Evolutionary conservation across 2,888 invertebrate species (phyloP).

Genomic region (Perithous albicinctus): DNA sequence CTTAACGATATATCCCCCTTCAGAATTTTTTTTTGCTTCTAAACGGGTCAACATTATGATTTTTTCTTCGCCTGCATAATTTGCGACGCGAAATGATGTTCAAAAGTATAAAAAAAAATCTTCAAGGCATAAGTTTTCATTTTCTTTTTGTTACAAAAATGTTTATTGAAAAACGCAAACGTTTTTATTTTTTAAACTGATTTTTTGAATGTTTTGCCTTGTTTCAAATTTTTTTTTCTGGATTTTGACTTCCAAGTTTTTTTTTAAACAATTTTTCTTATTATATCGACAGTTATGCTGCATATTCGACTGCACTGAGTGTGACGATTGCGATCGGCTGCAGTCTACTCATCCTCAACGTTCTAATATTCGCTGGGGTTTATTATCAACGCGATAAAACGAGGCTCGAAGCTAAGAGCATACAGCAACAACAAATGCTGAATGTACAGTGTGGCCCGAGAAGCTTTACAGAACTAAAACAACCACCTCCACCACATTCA

Average conservation of each 20-base stretch:
- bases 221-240: too few species aligned
- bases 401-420: constrained; percentile 91
- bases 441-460: constrained; percentile 90
- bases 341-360: constrained; percentile 95
- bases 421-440: constrained; percentile 92
- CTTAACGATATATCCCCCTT: too few species aligned
- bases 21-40: too few species aligned
- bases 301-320: constrained; percentile 95
- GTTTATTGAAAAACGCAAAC: too few species aligned
- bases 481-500: constrained; percentile 89
- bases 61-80: too few species aligned
- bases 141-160: too few species aligned
- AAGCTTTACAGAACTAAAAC: constrained; percentile 82
- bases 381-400: constrained; percentile 96
- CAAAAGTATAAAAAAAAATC: too few species aligned
- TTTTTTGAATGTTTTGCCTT: too few species aligned
- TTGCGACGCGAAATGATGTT: too few species aligned
- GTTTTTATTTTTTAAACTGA: too few species aligned
- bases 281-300: constrained; percentile 82
- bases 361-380: constrained; percentile 96
- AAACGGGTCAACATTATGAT: too few species aligned
- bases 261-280: constrained; percentile 8
- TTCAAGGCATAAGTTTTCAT: too few species aligned
- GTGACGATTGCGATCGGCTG: constrained; percentile 98
- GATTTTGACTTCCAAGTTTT: neutral